Percentiles rank a stretch among this genome's conserved stretches.
These are phyloP conservation scores for Scylla paramamosain DNA, from an alignment of 1,140 invertebrate genomes.

Conservation along the genomic window DNA sequence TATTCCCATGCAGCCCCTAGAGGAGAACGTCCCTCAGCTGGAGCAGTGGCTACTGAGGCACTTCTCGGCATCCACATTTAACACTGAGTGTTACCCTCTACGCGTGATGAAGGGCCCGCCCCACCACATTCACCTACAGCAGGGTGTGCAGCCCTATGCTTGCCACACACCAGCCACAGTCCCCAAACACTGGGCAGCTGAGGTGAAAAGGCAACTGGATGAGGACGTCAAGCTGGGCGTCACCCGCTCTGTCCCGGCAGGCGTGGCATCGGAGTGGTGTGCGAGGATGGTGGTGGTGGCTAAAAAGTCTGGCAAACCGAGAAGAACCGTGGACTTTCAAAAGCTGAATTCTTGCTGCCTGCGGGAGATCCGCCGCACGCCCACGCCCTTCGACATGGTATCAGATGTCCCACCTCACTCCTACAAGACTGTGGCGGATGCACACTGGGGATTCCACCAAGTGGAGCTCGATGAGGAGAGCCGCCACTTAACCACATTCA, in stretches of 20 bases:
- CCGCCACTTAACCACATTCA: too few species aligned
- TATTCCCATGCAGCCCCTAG: not conserved
- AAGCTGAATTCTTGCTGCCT: too few species aligned
- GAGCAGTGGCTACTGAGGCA: conserved; percentile 42
- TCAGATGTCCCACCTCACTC: too few species aligned
- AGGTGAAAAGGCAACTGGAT: conserved; percentile 41
- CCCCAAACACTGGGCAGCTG: not conserved
- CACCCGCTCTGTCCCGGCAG: conserved; percentile 16
- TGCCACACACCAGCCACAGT: conserved; percentile 34
- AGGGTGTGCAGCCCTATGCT: not conserved
- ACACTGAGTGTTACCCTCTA: conserved; percentile 32
- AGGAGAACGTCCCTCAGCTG: conserved; percentile 51
- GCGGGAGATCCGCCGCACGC: too few species aligned
- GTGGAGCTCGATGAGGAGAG: too few species aligned
- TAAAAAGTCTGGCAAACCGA: not conserved
- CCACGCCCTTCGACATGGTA: too few species aligned
- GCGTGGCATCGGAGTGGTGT: conserved; percentile 55
- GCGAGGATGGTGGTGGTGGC: conserved; percentile 43
- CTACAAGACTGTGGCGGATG: too few species aligned
- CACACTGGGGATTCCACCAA: too few species aligned
- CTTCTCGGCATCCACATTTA: conserved; percentile 14
- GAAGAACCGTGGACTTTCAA: not conserved
- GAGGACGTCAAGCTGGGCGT: conserved; percentile 56
- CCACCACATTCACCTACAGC: not conserved
- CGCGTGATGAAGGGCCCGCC: conserved; percentile 30